Evolutionary conservation across 2,888 invertebrate genomes (phyloP), one percentile per base, ranked within the genome.

Genomic region (Ferdinandea cuprea): DNA sequence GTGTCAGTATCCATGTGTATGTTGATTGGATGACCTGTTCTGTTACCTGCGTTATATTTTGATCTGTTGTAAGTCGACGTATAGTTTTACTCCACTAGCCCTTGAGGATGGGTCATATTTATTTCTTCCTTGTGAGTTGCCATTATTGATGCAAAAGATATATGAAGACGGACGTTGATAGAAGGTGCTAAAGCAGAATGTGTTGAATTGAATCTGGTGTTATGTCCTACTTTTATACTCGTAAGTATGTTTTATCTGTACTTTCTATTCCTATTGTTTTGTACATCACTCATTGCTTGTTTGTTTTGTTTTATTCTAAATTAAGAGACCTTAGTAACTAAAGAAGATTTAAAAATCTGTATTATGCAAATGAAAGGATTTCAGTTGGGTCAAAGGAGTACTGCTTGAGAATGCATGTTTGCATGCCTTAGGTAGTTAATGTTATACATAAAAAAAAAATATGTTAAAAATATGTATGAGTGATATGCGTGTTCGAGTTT

Each of bases 91-190:
- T 37, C 37, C 4, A 40, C 35, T 19, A 19, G 40, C 40, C 56
- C 44, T 32, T 21, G 9, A 35, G 61, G 40, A 11, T 13, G 19
- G 56, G 28, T 44, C 13, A 17, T 8, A 13, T 42, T 44, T 44
- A 46, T 37, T 37, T 19, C 40, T 69, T 61, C 61, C 56, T 50
- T 40, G 30, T 77, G 48, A 58, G 71, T 71, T 78, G 71, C 63
- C 61, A 78, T 65, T 78, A 78, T 71, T 78, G 63, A 78, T 78
- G 77, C 77, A 58, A 35, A 50, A 65, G 71, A 58, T 71, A 25
- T 25, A 25, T 25, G n/a, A n/a, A 63, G 63, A 65, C 48, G 58
- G 77, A 78, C 77, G 71, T 78, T 71, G 77, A 71, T 58, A 63
- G 63, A 63, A 78, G 35, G 77, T 71, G 77, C 56, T 71, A 63